Percentiles rank a stretch among this genome's conserved stretches.
phyloP scores from a whole-genome alignment of 1,140 invertebrate species.

The Holotrichia oblita region DNA sequence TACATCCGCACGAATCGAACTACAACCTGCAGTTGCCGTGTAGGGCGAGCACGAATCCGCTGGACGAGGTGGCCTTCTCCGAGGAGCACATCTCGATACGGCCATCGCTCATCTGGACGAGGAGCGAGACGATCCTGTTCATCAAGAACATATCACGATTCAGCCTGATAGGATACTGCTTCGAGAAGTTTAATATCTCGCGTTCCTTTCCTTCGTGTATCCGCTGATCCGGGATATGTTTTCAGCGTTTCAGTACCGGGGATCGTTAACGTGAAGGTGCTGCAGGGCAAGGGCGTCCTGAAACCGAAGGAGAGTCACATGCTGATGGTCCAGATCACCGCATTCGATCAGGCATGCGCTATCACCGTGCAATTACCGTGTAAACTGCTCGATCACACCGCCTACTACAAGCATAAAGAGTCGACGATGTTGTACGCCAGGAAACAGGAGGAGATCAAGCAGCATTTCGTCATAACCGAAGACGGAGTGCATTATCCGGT shows the following conservation, averaged over 20 bases:
- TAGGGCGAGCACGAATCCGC: not conserved
- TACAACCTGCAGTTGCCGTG: not conserved
- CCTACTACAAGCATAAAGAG: conserved; percentile 45
- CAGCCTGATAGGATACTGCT: conserved; percentile 47
- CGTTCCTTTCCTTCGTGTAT: not conserved
- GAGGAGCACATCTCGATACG: conserved; percentile 46
- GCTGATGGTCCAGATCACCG: conserved; percentile 44
- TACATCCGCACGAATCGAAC: not conserved
- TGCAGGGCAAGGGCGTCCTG: conserved; percentile 45
- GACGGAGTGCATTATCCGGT: conserved; percentile 47
- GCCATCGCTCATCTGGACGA: conserved; percentile 48
- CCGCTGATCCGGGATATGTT: not conserved
- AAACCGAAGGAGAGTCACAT: conserved; percentile 43
- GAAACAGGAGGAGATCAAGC: conserved; percentile 43
- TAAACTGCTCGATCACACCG: conserved; percentile 47
- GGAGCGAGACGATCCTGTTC: conserved; percentile 47
- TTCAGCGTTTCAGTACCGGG: conserved; percentile 45
- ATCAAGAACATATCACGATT: conserved; percentile 49
- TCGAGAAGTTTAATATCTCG: not conserved
- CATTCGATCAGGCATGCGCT: conserved; percentile 44
- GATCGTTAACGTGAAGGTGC: conserved; percentile 43
- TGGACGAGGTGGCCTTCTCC: conserved; percentile 43
- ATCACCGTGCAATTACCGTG: conserved; percentile 45
- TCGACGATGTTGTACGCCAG: conserved; percentile 40
- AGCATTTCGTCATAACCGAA: conserved; percentile 50